These are phyloP conservation scores for Odontesthes bonariensis DNA, from an alignment of 2,113 vertebrate genomes.

Conservation along the genomic window DNA sequence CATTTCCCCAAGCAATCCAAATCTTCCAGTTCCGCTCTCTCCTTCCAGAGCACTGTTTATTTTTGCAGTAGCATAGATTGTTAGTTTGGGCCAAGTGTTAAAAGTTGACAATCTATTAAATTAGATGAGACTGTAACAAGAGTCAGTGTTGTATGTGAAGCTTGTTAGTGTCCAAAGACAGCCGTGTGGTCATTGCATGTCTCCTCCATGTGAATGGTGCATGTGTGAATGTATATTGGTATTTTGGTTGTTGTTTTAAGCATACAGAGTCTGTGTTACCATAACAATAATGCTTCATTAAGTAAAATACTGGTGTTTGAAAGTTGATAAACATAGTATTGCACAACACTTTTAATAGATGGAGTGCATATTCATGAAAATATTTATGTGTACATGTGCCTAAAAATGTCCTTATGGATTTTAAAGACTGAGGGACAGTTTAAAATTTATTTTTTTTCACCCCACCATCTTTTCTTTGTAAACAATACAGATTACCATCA, in stretches of 20 bases:
- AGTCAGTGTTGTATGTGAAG: constrained; percentile 46
- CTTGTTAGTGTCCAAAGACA: constrained; percentile 62
- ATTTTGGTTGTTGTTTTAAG: constrained; percentile 3
- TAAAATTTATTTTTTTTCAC: neutral
- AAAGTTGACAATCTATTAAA: constrained; percentile 67
- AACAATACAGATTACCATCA: neutral
- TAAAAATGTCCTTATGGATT: neutral
- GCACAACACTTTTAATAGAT: neutral
- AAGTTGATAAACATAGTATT: neutral
- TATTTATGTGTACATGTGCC: neutral
- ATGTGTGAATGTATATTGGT: constrained; percentile 19
- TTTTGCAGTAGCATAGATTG: constrained; percentile 30
- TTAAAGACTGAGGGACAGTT: neutral
- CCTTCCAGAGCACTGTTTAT: constrained; percentile 49
- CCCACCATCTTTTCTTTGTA: neutral
- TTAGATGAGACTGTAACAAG: constrained; percentile 4
- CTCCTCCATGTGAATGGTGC: constrained; percentile 26
- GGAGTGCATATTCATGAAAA: neutral
- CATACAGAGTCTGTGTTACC: neutral
- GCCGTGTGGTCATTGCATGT: constrained; percentile 65
- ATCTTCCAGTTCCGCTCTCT: constrained; percentile 19
- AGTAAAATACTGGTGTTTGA: neutral
- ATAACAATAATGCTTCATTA: neutral
- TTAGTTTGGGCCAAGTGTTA: constrained; percentile 51
- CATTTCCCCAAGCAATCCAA: constrained; percentile 37